Evolutionary conservation across 2,797 vertebrate species (phyloP), one percentile per base, ranked within the genome.

Genomic region (Fistularia commersonii): DNA sequence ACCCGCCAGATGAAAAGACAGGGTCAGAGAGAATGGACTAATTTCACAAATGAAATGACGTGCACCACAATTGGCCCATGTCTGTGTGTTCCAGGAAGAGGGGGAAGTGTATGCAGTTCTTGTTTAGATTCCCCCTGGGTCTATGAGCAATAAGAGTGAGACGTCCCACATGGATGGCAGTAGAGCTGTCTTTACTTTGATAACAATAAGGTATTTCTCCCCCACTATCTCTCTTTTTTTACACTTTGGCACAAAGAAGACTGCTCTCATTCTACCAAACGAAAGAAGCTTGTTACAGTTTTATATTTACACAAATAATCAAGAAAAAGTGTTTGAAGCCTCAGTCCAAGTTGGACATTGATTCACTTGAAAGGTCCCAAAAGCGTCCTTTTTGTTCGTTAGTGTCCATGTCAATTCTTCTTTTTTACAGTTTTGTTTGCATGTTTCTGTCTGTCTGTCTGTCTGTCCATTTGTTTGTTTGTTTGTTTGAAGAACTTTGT

Each of bases 21-120:
- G 78, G 89, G 90, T 92, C 89, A 89, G 84, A 83, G 70, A 83
- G 83, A 90, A 90, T 87, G 85, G 81, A 87, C 87, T 90, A 76
- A 89, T 92, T 91, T 89, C 77, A 84, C 74, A 89, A 90, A 90
- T 82, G 69, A 90, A 91, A 86, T 71, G 40, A 76, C 60, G 67
- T 55, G 73, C 71, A 59, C 69, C 46, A 38, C 80, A 74, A 75
- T 57, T 41, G 58, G 72, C 74, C 56, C 31, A 10, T 11, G 45
- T 38, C 48, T 62, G 72, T 61, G 55, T 57, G 74, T 69, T 77
- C 59, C 59, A 70, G 49, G 47, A 57, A 46, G 51, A 42, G 35
- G 47, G 58, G 37, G 53, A 55, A 36, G 57, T 54, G 60, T 70
- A 72, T 79, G 72, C 69, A 56, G 84, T 79, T 85, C 84, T 84